phyloP scores from a whole-genome alignment of 2,797 vertebrate species.

The Sylvia borin region DNA sequence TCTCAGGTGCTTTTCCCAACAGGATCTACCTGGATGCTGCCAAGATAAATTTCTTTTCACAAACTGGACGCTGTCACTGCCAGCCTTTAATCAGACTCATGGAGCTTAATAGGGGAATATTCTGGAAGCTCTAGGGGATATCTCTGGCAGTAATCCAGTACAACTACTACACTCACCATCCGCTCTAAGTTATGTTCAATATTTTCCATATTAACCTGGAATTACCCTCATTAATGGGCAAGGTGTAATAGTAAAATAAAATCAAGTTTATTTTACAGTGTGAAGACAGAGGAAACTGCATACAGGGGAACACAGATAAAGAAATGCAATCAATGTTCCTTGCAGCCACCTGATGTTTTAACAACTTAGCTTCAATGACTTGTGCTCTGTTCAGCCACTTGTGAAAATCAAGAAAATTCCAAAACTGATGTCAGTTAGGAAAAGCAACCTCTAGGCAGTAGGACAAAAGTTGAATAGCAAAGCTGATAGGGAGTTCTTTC shows the following conservation, averaged over 20 bases:
- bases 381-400: neutral
- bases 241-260: neutral
- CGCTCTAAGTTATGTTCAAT: neutral
- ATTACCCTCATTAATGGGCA: neutral
- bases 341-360: neutral
- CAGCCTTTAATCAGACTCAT: conserved; percentile 41
- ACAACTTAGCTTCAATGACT: neutral
- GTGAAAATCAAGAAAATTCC: neutral
- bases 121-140: conserved; percentile 16
- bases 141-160: conserved; percentile 36
- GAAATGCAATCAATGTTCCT: neutral
- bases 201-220: conserved; percentile 39
- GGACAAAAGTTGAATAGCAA: neutral
- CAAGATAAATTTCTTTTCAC: conserved; percentile 35
- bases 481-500: neutral
- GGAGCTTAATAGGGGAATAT: conserved; percentile 29
- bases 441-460: neutral
- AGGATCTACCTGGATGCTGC: conserved; percentile 18
- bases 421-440: neutral
- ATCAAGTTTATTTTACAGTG: neutral
- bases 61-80: neutral
- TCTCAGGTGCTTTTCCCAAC: conserved; percentile 46
- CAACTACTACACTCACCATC: neutral
- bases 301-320: neutral
- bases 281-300: neutral